Evolutionary conservation across 2,797 vertebrate species (phyloP).

Genomic region (Propithecus perrieri): DNA sequence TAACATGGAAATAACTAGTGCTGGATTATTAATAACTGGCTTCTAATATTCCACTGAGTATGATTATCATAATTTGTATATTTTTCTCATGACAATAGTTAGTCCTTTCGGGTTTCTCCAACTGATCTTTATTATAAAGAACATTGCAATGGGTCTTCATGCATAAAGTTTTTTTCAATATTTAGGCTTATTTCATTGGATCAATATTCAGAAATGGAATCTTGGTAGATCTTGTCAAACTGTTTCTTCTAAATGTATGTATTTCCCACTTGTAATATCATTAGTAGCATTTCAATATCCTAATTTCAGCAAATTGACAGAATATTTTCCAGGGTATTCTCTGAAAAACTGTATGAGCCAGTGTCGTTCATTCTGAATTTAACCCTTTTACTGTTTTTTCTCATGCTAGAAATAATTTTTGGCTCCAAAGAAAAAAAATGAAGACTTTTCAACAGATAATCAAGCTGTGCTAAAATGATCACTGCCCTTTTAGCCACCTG

Average conservation of each 20-base stretch:
- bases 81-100: conserved; percentile 26
- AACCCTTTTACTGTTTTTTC: background rate
- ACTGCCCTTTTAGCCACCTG: background rate
- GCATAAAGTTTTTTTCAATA: background rate
- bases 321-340: background rate
- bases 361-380: background rate
- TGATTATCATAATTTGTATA: background rate
- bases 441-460: background rate
- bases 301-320: background rate
- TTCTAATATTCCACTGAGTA: background rate
- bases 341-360: background rate
- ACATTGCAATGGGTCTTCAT: background rate
- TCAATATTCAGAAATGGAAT: background rate
- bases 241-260: conserved; percentile 14
- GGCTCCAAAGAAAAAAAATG: background rate
- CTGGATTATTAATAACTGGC: background rate
- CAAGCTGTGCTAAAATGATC: background rate
- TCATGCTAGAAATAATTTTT: conserved; percentile 8
- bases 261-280: background rate
- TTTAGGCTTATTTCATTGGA: background rate
- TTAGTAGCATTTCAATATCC: background rate
- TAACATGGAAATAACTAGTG: background rate
- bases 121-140: background rate
- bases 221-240: background rate
- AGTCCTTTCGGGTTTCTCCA: background rate